phyloP scores from a whole-genome alignment of 37 sponge, comb jelly and placozoan species.

The Mnemiopsis leidyi region DNA sequence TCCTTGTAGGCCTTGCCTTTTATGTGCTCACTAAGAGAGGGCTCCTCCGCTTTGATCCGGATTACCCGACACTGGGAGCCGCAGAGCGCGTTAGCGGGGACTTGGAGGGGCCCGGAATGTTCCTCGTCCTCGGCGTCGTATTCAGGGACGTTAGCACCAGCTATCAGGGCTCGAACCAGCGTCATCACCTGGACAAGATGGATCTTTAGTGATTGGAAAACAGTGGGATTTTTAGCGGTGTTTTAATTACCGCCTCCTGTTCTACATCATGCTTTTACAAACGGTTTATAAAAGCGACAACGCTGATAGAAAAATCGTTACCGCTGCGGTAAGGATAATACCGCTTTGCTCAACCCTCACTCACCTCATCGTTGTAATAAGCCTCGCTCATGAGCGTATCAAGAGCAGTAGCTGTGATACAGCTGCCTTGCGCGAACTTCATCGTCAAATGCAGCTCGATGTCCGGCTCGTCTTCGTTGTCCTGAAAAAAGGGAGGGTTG shows the following conservation, averaged over 20 bases:
- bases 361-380: slow-evolving; percentile 58
- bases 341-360: no score
- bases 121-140: slow-evolving; percentile 63
- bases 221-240: no score
- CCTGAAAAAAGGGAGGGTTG: no score
- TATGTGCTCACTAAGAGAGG: slow-evolving; percentile 40
- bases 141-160: slow-evolving; percentile 63
- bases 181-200: slow-evolving; percentile 50
- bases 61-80: slow-evolving; percentile 61
- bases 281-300: no score
- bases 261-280: no score
- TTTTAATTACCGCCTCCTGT: no score
- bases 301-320: no score
- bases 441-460: slow-evolving; percentile 59
- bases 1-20: slow-evolving; percentile 60
- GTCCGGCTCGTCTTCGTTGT: slow-evolving; percentile 59
- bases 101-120: slow-evolving; percentile 38
- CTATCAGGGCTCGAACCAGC: slow-evolving; percentile 50
- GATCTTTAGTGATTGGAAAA: neutral
- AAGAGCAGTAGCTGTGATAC: slow-evolving; percentile 52
- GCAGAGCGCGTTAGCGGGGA: slow-evolving; percentile 58
- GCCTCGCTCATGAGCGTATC: slow-evolving; percentile 63
- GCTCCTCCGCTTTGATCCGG: slow-evolving; percentile 63
- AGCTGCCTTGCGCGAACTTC: slow-evolving; percentile 64
- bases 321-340: no score